Base-by-base conservation (phyloP, 1,140 invertebrate species). In the Aphidius ervi region DNA sequence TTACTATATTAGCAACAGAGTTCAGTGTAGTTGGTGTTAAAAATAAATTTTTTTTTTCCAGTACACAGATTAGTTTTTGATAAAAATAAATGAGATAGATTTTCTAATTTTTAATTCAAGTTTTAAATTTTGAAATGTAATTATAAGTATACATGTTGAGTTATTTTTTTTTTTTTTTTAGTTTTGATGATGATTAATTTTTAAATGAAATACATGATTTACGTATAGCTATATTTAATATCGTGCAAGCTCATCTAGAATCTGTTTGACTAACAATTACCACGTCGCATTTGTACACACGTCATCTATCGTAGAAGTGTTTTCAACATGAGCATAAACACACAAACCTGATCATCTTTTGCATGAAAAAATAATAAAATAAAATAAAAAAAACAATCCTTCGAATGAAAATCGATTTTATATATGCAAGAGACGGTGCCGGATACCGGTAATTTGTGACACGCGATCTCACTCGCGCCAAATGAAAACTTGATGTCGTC, bases 401-500 rank as follows among this genome's bases (percentile, higher is more conserved):
- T 56, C 67, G 64, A 64, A 73, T 68, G 70, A 71, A 72, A 76
- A 76, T 76, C 74, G 74, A 76, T 76, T 74, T 59, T 63, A 53
- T 55, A 43, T 50, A 43, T 45, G 41, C 23, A 31, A 31, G 23
- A 54, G 23, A 49, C 41, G 54, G 53, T 46, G 41, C 58, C 47
- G 62, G 67, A 76, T 75, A 70, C 67, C 62, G 68, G 70, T 74
- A 76, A 77, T 77, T 77, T 75, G 69, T 70, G 70, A 74, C 74
- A 77, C 74, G 74, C 75, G 69, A 77, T 74, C 74, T 69, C 62
- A 39, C 48, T 50, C 40, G 62, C 65, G 53, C 63, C 64, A 56
- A 73, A 73, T 71, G 68, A 74, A 75, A 74, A 72, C 69, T 71
- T 72, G 70, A 74, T 73, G 70, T 67, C 66, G 66, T 70, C 71